Conservation (phyloP, 2,113 vertebrate species). For the Boulengeromyrus knoepffleri region DNA sequence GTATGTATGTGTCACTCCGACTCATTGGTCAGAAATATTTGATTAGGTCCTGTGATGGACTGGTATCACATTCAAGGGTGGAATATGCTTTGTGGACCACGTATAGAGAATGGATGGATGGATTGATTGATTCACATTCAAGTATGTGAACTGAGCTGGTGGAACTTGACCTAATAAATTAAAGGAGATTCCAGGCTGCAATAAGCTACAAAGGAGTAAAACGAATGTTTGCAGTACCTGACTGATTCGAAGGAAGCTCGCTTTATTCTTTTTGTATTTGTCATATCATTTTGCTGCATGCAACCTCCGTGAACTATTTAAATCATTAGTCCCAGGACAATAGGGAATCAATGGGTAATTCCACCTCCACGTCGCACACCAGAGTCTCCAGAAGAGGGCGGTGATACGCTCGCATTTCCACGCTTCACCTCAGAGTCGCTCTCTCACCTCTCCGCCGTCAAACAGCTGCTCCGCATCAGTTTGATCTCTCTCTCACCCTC, state of each 20-base stretch:
- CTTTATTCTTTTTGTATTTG: not conserved
- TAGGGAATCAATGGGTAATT: not conserved
- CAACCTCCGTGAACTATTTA: not conserved
- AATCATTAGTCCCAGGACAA: not conserved
- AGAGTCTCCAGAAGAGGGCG: conserved; percentile 33
- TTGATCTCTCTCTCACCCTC: conserved; percentile 5
- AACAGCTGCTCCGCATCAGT: conserved; percentile 18
- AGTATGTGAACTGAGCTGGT: not conserved
- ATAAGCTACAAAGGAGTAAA: not conserved
- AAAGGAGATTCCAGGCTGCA: not conserved
- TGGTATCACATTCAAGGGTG: not conserved
- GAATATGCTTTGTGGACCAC: not conserved
- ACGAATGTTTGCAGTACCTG: not conserved
- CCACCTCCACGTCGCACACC: not conserved
- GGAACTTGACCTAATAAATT: not conserved
- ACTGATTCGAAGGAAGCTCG: not conserved
- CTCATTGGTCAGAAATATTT: not conserved
- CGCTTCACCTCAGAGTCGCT: not conserved
- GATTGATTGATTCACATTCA: not conserved
- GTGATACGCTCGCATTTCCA: conserved; percentile 17
- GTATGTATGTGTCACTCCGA: not conserved
- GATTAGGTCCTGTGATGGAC: not conserved
- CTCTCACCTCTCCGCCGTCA: conserved; percentile 10
- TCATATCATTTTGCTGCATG: not conserved
- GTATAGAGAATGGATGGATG: not conserved